Percentiles rank a stretch among this genome's conserved stretches.
phyloP scores from a whole-genome alignment of 2,797 vertebrate species.

The Diglossa cyanea region DNA sequence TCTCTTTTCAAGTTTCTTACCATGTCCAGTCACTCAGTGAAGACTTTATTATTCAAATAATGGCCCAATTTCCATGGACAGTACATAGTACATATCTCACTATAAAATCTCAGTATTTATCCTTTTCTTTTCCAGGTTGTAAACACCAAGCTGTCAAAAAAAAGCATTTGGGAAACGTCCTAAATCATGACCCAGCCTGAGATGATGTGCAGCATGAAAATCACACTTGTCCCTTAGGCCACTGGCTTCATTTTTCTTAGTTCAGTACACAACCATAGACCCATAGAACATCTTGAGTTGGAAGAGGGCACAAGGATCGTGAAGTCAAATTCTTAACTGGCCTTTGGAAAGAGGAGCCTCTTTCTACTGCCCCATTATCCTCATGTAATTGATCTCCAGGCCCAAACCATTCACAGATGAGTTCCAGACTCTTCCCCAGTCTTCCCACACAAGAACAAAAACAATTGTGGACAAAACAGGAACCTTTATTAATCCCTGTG shows the following conservation, averaged over 20 bases:
- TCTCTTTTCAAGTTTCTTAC: background rate
- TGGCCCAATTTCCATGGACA: background rate
- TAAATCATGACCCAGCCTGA: background rate
- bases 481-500: conserved; percentile 30
- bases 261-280: background rate
- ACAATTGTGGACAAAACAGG: background rate
- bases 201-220: background rate
- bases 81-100: background rate
- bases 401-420: background rate
- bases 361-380: background rate
- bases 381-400: background rate
- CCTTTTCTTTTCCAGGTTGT: background rate
- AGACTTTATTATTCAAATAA: background rate
- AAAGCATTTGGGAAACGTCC: background rate
- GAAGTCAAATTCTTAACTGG: background rate
- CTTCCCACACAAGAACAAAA: background rate
- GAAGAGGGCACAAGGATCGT: background rate
- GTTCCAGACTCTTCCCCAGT: background rate
- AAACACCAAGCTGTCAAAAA: background rate
- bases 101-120: background rate
- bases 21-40: background rate
- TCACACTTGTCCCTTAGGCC: background rate
- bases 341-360: background rate
- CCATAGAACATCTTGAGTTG: background rate
- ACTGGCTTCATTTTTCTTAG: background rate